These are phyloP conservation scores for Stramonita haemastoma DNA, from an alignment of 2,888 invertebrate species.

Conservation along the genomic window DNA sequence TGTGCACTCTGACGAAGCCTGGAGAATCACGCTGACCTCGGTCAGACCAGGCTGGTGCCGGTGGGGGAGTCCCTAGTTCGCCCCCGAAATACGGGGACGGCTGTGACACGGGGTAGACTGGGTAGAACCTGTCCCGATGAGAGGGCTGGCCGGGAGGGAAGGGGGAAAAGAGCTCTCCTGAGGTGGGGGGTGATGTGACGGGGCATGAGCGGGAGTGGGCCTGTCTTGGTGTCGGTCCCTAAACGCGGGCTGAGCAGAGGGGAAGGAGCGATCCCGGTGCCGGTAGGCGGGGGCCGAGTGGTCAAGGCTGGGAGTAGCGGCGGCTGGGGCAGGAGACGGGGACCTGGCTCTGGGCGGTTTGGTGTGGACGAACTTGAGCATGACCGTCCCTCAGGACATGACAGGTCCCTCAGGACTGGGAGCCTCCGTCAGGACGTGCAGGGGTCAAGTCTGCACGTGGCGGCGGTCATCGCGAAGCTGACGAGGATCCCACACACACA, in stretches of 20 bases:
- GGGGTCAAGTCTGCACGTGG: not conserved
- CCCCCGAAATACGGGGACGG: not conserved
- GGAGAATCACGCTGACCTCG: slow-evolving; percentile 11
- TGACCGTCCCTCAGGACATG: slow-evolving; percentile 46
- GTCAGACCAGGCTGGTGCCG: not conserved
- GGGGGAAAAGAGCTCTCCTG: not conserved
- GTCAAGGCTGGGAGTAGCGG: slow-evolving; percentile 28
- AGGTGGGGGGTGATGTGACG: not conserved
- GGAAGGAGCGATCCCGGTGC: slow-evolving; percentile 25
- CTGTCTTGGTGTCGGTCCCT: slow-evolving; percentile 6
- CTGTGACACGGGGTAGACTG: not conserved
- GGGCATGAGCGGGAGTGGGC: not conserved
- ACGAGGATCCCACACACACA: not conserved
- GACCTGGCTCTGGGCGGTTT: slow-evolving; percentile 61
- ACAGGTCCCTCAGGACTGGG: slow-evolving; percentile 5
- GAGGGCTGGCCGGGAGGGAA: not conserved
- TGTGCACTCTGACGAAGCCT: not conserved
- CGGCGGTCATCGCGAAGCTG: not conserved
- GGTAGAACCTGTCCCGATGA: not conserved
- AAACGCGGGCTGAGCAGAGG: not conserved
- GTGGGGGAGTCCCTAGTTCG: not conserved
- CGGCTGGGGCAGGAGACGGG: not conserved
- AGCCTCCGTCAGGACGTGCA: not conserved
- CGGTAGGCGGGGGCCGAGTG: slow-evolving; percentile 19
- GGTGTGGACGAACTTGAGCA: slow-evolving; percentile 69